These are phyloP conservation scores for Gobio gobio DNA, from an alignment of 2,113 vertebrate genomes.

Conservation along the genomic window DNA sequence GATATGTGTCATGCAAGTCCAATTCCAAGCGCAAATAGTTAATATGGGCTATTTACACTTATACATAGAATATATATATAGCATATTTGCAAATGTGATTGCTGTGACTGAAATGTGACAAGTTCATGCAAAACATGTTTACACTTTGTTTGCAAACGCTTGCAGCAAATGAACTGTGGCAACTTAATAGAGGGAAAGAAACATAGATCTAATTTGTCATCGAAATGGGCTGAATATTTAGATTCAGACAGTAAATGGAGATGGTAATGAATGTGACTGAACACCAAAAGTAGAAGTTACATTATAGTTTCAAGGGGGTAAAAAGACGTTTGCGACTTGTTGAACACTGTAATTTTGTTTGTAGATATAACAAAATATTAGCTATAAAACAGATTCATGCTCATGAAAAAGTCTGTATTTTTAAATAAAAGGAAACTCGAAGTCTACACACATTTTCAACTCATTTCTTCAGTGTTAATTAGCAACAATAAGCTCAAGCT, in stretches of 20 bases:
- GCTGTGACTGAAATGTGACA: not conserved
- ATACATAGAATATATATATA: not conserved
- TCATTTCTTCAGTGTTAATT: not conserved
- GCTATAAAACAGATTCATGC: no score
- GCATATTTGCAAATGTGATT: constrained; percentile 7
- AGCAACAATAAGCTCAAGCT: not conserved
- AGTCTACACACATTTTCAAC: not conserved
- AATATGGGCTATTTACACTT: not conserved
- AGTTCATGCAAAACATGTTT: constrained; percentile 15
- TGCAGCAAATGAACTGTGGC: constrained; percentile 16
- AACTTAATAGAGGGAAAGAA: not conserved
- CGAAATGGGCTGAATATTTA: constrained; percentile 5
- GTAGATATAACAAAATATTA: no score
- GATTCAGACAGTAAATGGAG: constrained; percentile 1
- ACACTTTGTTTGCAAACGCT: not conserved
- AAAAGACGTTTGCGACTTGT: no score
- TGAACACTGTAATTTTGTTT: no score
- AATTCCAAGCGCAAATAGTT: not conserved
- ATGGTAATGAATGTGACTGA: not conserved
- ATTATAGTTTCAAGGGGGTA: not conserved
- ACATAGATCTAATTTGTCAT: constrained; percentile 3
- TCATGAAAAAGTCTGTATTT: not conserved
- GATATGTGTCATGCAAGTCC: not conserved
- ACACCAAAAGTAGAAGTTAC: not conserved
- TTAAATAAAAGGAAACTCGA: not conserved